Base-by-base conservation (phyloP, 2,888 invertebrate genomes). In the Calliscelio sp. region DNA sequence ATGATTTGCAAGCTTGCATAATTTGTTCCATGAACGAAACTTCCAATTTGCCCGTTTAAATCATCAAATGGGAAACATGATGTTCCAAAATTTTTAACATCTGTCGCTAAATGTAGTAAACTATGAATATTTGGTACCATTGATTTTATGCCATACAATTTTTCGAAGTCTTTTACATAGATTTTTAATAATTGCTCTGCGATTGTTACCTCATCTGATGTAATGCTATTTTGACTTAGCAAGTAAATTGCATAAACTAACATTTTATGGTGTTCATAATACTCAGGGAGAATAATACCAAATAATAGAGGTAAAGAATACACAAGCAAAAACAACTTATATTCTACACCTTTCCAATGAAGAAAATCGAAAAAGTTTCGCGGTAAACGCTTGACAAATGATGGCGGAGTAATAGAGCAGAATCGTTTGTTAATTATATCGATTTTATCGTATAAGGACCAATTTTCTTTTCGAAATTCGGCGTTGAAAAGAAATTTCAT, bases 261-360 rank as follows among this genome's bases (percentile, higher is more conserved):
- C n/a, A 85, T 57, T 20, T 73, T 55, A 61, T 87, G 81, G 55
- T 88, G 89, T 5, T 85, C n/a, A 41, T 86, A 84, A 66, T 82
- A 86, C 22, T 53, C 32, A 1, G 59, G 22, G 8, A n/a, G n/a
- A 85, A 89, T 81, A 41, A 87, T 49, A 41, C 80, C 81, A 24
- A 75, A 10, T 28, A 89, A 57, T 44, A 88, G 53, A 11, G 84
- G 84, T 41, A 87, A 11, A 7, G 86, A 87, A 66, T 88, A 89
- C 16, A 80, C 46, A 8, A 86, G 61, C 6, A 87, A 32, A 70
- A 75, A 86, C 10, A 44, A 14, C 83, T 86, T 87, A 2, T 86
- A 55, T 46, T 87, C 88, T 8, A 68, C 68, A 0, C 85, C 85
- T 81, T 89, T 88, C 87, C 86, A 88, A 68, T 86, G 68, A 1